phyloP scores from a whole-genome alignment of 2,797 vertebrate genomes.

The Pantherophis vulpinus region DNA sequence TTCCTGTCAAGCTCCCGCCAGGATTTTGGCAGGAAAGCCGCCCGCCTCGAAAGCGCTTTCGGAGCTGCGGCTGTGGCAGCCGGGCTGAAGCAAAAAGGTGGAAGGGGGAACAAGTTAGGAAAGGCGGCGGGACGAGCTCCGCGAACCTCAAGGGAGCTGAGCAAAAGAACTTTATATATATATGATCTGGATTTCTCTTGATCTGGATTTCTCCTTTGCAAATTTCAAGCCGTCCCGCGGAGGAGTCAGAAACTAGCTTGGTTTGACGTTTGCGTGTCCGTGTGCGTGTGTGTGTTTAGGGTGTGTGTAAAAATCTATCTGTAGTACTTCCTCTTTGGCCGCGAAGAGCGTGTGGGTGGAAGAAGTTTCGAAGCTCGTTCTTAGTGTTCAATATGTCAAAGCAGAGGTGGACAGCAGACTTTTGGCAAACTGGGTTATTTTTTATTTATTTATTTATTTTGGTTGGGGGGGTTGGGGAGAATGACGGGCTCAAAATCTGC shows the following conservation, averaged over 20 bases:
- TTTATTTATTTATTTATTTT: too few relatives aligned
- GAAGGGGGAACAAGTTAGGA: neutral
- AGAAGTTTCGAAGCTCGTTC: neutral
- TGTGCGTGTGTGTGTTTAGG: neutral
- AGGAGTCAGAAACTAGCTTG: neutral
- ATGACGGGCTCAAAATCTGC: neutral
- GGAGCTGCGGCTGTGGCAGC: neutral
- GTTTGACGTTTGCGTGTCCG: neutral
- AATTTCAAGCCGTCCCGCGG: neutral
- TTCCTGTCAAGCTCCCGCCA: neutral
- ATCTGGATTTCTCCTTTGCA: neutral
- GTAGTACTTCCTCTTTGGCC: neutral
- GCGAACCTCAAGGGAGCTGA: neutral
- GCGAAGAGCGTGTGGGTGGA: neutral
- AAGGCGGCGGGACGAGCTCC: neutral
- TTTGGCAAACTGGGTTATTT: neutral
- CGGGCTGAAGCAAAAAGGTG: neutral
- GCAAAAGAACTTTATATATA: neutral
- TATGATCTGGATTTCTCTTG: too few relatives aligned
- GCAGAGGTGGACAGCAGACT: neutral
- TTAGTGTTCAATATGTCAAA: neutral
- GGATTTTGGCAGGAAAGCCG: neutral
- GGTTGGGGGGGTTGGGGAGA: too few relatives aligned
- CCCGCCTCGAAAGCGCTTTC: neutral
- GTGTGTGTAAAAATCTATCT: neutral